phyloP scores from a whole-genome alignment of 2,888 invertebrate species.

The Eupithecia subumbrata region DNA sequence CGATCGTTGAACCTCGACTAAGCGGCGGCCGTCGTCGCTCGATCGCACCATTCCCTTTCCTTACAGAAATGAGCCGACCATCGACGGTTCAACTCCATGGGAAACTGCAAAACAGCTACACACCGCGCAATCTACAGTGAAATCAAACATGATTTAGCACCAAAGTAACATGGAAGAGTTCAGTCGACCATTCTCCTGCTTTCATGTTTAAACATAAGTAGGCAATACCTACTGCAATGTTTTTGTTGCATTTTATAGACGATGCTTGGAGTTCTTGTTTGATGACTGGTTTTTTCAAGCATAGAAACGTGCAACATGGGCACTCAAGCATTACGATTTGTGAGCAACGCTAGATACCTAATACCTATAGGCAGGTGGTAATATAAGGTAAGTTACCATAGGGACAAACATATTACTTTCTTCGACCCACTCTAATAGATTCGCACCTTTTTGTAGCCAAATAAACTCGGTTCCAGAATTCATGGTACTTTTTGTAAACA shows the following conservation, averaged over 20 bases:
- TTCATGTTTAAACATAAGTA: constrained; percentile 57
- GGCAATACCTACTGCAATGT: constrained; percentile 46
- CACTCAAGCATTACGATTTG: not conserved
- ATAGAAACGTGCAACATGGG: not conserved
- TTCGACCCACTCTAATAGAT: not conserved
- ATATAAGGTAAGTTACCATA: not conserved
- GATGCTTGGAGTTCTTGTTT: constrained; percentile 34
- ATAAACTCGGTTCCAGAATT: not conserved
- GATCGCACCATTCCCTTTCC: constrained; percentile 57
- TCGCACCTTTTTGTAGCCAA: not conserved
- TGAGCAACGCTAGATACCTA: not conserved
- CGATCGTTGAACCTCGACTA: constrained; percentile 79
- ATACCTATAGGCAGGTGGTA: not conserved
- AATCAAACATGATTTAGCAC: constrained; percentile 47
- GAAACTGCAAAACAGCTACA: constrained; percentile 48
- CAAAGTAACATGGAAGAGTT: constrained; percentile 43
- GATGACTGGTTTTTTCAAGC: constrained; percentile 12
- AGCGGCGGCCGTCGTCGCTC: constrained; percentile 63
- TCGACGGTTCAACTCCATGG: constrained; percentile 62
- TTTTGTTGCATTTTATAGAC: constrained; percentile 47
- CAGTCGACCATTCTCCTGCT: constrained; percentile 54
- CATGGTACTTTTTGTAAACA: too few species aligned
- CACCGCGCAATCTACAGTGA: constrained; percentile 53
- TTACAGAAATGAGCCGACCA: constrained; percentile 53
- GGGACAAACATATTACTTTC: not conserved